Evolutionary conservation across 2,797 vertebrate genomes (phyloP).

Genomic region (Cynopterus sphinx): DNA sequence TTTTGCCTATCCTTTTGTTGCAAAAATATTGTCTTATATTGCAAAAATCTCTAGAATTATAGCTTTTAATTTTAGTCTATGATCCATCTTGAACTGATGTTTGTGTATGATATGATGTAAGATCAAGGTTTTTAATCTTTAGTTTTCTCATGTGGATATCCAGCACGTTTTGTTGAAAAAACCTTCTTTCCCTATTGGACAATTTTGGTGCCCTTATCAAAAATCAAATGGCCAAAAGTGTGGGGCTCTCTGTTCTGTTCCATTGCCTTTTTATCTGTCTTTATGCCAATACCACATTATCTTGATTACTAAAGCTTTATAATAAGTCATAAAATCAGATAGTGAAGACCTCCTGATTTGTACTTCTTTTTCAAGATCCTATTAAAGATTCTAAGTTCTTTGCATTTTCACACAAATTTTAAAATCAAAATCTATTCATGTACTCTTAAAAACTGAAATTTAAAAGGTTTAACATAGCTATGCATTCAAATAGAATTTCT

Average conservation of each 20-base stretch:
- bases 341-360: neutral
- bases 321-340: slow-evolving; percentile 29
- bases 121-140: neutral
- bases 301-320: neutral
- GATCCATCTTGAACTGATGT: neutral
- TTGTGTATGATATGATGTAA: neutral
- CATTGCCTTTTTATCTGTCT: neutral
- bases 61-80: neutral
- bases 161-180: neutral
- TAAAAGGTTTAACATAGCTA: neutral
- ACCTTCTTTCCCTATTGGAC: neutral
- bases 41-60: neutral
- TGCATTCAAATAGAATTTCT: neutral
- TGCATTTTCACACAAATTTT: neutral
- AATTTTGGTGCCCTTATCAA: neutral
- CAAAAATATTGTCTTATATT: neutral
- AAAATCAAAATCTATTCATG: neutral
- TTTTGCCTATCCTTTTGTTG: neutral
- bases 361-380: slow-evolving; percentile 27
- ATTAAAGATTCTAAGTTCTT: neutral
- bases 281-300: neutral
- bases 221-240: neutral
- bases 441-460: neutral
- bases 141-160: neutral
- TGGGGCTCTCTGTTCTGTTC: neutral